These are phyloP conservation scores for Drosophila longiperda DNA, from an alignment of 2,888 invertebrate genomes.

Conservation along the genomic window DNA sequence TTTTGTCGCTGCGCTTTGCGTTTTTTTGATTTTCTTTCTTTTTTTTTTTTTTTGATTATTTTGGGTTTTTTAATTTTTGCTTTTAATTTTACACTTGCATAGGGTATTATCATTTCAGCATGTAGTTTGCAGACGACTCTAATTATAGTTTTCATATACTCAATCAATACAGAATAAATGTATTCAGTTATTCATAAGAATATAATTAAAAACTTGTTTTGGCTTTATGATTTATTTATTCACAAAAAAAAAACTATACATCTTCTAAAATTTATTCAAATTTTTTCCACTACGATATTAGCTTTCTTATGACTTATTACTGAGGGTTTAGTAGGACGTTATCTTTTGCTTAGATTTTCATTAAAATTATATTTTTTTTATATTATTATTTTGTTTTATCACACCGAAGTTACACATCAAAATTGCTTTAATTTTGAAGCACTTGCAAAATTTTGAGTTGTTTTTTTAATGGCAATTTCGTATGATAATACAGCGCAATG, in stretches of 20 bases:
- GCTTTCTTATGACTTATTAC: background rate
- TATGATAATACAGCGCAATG: slow-evolving; percentile 19
- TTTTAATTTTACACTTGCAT: slow-evolving; percentile 41
- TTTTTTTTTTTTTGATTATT: slow-evolving; percentile 37
- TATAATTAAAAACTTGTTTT: background rate
- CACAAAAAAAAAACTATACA: no score
- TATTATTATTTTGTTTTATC: background rate
- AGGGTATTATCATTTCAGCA: slow-evolving; percentile 35
- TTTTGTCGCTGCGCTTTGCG: slow-evolving; percentile 64
- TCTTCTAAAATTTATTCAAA: background rate
- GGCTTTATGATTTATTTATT: background rate
- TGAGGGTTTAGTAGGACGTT: background rate
- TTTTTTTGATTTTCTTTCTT: slow-evolving; percentile 30
- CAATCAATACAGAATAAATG: background rate
- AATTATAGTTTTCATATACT: background rate
- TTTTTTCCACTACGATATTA: no score
- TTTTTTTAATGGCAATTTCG: slow-evolving; percentile 20
- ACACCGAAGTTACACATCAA: slow-evolving; percentile 13
- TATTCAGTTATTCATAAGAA: background rate
- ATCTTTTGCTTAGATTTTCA: background rate
- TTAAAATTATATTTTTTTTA: background rate
- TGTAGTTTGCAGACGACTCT: slow-evolving; percentile 12
- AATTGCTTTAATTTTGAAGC: slow-evolving; percentile 21
- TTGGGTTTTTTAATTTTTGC: slow-evolving; percentile 43
- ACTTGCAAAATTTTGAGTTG: slow-evolving; percentile 11